Base-by-base conservation (phyloP, 2,888 invertebrate species). In the Drosophila siamana region DNA sequence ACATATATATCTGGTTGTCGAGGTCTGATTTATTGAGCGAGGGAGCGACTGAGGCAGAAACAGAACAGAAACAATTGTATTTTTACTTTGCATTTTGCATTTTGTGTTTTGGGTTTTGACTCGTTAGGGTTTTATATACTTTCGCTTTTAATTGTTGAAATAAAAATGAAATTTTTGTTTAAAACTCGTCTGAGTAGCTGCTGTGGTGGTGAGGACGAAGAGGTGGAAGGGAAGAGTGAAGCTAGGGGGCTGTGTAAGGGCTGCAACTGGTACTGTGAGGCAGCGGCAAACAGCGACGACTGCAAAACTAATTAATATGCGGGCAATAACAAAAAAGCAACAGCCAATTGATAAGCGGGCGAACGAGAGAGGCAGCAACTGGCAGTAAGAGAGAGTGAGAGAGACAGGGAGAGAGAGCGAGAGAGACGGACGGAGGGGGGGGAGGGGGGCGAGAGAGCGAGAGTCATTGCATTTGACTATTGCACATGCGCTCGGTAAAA, bases 71-170 rank as follows among this genome's bases (percentile, higher is more conserved):
- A 38, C 40, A 50, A 55, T 59, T 13, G 38, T 24, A 16, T 40
- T 41, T 50, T 26, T 22, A 28, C 41, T 52, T 55, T 28, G 36
- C 22, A 26, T 47, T 62, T 24, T 43, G 4, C 15, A 50, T 38
- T 33, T 15, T n/a, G n/a, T n/a, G n/a, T n/a, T n/a, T n/a, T n/a
- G n/a, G n/a, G 16, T 19, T 19, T 19, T 19, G 7, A 46, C 60
- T 69, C 47, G 60, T 55, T 59, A 61, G 44, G 40, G 40, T 46
- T 70, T 71, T 33, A 71, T 63, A 56, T 66, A 82, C 81, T 82
- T 82, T 82, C 82, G 82, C 80, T 85, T 82, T 82, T 81, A 64
- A 69, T 64, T 70, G 62, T 77, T 71, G 65, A 57, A 67, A 62
- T 66, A 73, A 80, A 72, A 64, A 64, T 78, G 59, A 57, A 76